Base-by-base conservation (phyloP, 2,888 invertebrate genomes). In the Nymphalis urticae region DNA sequence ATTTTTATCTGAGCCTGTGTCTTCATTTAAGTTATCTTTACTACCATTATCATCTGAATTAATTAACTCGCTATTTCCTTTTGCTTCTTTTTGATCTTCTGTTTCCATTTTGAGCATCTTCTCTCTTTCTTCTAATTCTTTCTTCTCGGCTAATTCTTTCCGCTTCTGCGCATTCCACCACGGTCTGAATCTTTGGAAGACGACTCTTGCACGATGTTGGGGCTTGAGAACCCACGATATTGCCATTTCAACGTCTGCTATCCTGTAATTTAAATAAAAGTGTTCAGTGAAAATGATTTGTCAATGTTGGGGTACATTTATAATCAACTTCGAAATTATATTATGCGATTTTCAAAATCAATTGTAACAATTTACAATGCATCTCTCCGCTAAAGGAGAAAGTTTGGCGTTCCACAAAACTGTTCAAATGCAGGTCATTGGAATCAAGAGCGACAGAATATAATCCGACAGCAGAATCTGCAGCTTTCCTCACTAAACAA, bases 131-230 rank as follows among this genome's bases (percentile, higher is more conserved):
- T 61, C 71, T 42, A 65, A 71, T 58, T 64, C 79, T 62, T 87
- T 87, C 78, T 82, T 88, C 67, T 90, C 89, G 0, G 88, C 90
- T 0, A 86, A 69, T 75, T 90, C 90, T 66, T 84, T 82, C 53
- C 93, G 80, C 63, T 80, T 85, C 77, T 84, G 84, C 2, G 85
- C 85, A 77, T 92, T 89, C 90, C 92, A 87, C 88, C 89, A 90
- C 1, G 93, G 93, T 87, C 89, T 90, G 79, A 93, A 90, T 0
- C 93, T 81, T 73, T 93, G 93, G 82, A 93, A 93, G 84, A 89
- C 90, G 7, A 94, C 83, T 19, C 90, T 77, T n/a, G 84, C 75
- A 1, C 94, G 81, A 72, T 94, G 94, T 48, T 92, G 88, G 0
- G 91, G 88, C 66, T 87, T 88, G n/a, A 94, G 80, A 0, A 94